A percentile compares a stretch with the other conserved stretches of the same genome.
phyloP scores from a whole-genome alignment of 2,113 vertebrate genomes.

The Toxotes jaculatrix region DNA sequence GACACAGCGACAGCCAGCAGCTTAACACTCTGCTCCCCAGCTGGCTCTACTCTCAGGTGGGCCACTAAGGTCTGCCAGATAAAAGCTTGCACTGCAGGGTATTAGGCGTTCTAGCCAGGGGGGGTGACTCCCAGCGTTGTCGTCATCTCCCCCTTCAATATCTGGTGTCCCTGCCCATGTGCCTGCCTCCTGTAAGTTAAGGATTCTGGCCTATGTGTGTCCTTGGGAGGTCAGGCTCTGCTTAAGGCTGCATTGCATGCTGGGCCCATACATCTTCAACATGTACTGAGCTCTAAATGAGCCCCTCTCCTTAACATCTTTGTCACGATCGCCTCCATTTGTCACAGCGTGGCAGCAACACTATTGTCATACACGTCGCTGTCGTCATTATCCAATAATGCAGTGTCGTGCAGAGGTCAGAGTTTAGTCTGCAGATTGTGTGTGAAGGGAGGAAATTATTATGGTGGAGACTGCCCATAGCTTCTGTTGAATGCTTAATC shows the following conservation, averaged over 20 bases:
- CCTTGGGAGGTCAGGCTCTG: conserved; percentile 69
- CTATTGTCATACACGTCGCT: conserved; percentile 37
- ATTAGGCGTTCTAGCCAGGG: conserved; percentile 48
- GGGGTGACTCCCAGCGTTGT: conserved; percentile 35
- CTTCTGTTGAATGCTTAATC: conserved; percentile 46
- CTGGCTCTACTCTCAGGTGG: conserved; percentile 74
- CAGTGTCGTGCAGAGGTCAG: conserved; percentile 62
- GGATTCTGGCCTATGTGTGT: conserved; percentile 54
- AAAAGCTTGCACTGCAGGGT: conserved; percentile 67
- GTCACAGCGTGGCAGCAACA: conserved; percentile 54
- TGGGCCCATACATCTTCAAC: conserved; percentile 42
- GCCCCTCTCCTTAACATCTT: conserved; percentile 56
- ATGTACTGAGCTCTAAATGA: conserved; percentile 43
- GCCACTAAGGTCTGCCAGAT: conserved; percentile 74
- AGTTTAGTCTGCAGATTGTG: conserved; percentile 49
- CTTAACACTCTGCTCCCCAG: conserved; percentile 74
- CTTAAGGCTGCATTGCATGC: conserved; percentile 37
- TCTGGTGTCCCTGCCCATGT: conserved; percentile 9
- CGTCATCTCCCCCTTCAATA: conserved; percentile 37
- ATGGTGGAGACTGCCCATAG: conserved; percentile 14
- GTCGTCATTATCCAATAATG: conserved; percentile 61
- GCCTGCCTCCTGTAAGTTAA: conserved; percentile 40
- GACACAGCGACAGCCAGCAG: conserved; percentile 77
- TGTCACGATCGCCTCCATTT: conserved; percentile 62
- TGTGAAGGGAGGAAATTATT: conserved; percentile 34